Evolutionary conservation across 2,797 vertebrate genomes (phyloP), one percentile per base, ranked within the genome.

Genomic region (Oreochromis mossambicus): DNA sequence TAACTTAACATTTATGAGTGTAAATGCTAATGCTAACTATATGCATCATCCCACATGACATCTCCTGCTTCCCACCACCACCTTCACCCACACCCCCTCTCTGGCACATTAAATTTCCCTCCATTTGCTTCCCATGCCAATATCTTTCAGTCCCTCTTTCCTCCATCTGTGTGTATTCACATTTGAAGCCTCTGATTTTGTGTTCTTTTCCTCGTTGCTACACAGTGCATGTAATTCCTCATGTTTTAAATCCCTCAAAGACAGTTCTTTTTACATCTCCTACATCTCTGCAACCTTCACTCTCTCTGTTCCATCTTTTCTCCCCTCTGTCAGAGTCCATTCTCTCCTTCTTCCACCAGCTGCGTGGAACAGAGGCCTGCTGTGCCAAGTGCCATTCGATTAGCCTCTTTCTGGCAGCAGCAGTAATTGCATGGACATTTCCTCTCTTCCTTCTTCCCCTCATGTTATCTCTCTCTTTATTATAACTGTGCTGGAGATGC

Each of bases 371-470:
- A 79, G 81, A 79, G 88, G 83, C 88, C 90, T 70, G 41, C 92
- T 94, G 93, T 91, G 92, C 95, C 93, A 95, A 95, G 92, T 92
- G 91, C 86, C 91, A 91, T 95, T 95, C 91, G 90, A 95, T 94
- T 93, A 94, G 93, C 87, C 82, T 86, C 85, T 93, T 90, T 92
- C 68, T 93, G 88, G 93, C 92, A 93, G 91, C 83, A 82, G 36
- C 89, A 56, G 87, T 94, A 93, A 95, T 94, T 94, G 91, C 83
- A 43, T 55, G 83, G 93, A 94, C 91, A 90, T 91, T 87, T 90
- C 80, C 80, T 89, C 83, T 48, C 82, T 82, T 68, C 83, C 77
- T 38, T 43, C 81, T 46, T 51, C 29, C 29, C 54, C 36, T 58
- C 77, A 12, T 86, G 86, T 86, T 79, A 82, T 83, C 84, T 86